A percentile compares a stretch with the other conserved stretches of the same genome.
phyloP scores from a whole-genome alignment of 2,797 vertebrate genomes.

The Ceryle rudis region DNA sequence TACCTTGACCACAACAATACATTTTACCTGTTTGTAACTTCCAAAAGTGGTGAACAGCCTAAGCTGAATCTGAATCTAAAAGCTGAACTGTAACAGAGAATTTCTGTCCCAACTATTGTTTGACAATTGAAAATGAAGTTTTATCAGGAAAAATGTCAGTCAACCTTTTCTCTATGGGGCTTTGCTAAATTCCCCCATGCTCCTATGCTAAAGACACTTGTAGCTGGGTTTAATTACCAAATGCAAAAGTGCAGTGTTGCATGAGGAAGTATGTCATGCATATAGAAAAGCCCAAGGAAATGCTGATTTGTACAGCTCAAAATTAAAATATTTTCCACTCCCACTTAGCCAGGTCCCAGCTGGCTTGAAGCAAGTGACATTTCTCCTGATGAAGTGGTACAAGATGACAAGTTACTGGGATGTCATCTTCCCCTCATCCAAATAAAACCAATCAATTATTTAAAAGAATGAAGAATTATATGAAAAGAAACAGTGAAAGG shows the following conservation, averaged over 20 bases:
- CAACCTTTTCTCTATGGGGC: not conserved
- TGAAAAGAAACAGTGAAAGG: not conserved
- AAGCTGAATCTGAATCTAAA: not conserved
- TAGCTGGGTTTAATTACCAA: not conserved
- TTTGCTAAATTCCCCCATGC: not conserved
- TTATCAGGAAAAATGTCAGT: not conserved
- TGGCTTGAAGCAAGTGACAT: not conserved
- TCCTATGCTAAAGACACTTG: not conserved
- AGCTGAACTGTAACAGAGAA: not conserved
- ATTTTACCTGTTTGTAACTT: not conserved
- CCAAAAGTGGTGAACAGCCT: not conserved
- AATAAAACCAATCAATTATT: conserved; percentile 43
- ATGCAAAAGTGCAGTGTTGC: not conserved
- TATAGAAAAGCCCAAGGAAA: not conserved
- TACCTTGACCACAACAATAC: not conserved
- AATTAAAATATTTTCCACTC: conserved; percentile 18
- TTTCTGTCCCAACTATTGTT: not conserved
- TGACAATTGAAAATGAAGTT: not conserved
- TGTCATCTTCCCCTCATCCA: not conserved
- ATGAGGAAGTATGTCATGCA: not conserved
- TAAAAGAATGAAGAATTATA: not conserved
- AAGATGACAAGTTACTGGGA: not conserved
- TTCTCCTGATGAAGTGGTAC: not conserved
- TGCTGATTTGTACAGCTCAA: not conserved
- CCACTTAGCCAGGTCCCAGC: not conserved